Base-by-base conservation (phyloP, 1,140 invertebrate species). In the Neuroterus valhalla region DNA sequence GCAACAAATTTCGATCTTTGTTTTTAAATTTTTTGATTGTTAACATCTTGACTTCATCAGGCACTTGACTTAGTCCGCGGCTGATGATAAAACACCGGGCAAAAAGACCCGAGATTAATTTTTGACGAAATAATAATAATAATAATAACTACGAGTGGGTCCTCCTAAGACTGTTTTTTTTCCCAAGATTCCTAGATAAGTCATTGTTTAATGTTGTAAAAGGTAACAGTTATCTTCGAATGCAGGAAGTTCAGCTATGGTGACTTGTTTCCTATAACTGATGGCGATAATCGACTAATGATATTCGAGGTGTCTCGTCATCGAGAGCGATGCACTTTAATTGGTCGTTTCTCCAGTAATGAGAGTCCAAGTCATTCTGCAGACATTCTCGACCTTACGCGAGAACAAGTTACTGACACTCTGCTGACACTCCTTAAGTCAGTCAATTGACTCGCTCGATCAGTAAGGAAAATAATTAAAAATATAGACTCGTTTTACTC, bases 391-490 rank as follows among this genome's bases (percentile, higher is more conserved):
- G 76, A 80, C 74, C 78, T 80, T 80, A 81, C 55, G 70, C 66
- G 44, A 71, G 43, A 77, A 66, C 48, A 21, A 21, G 46, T 55
- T 46, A 68, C 42, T 71, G 69, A 68, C 72, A 50, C 73, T 62
- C 50, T 26, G 66, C 70, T 45, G 31, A 38, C 31, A 38, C 31
- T 38, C 55, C 31, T 55, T 62, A 62, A 38, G 55, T 62, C 55
- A 62, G 55, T 62, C 55, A 62, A 62, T 62, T 62, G 55, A 62
- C 55, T 62, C 55, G 55, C 55, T 70, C 72, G 72, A 82, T 82
- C 76, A 74, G 71, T 52, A 50, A 74, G 71, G 80, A 80, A 80
- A 82, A 78, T 80, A 82, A 82, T 76, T 73, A 82, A 78, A 81
- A 75, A 82, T 75, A 82, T 75, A 78, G 72, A 75, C 80, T 78